Evolutionary conservation across 64 coral and sea anemone genomes (phyloP).

Genomic region (Astreopora myriophthalma): DNA sequence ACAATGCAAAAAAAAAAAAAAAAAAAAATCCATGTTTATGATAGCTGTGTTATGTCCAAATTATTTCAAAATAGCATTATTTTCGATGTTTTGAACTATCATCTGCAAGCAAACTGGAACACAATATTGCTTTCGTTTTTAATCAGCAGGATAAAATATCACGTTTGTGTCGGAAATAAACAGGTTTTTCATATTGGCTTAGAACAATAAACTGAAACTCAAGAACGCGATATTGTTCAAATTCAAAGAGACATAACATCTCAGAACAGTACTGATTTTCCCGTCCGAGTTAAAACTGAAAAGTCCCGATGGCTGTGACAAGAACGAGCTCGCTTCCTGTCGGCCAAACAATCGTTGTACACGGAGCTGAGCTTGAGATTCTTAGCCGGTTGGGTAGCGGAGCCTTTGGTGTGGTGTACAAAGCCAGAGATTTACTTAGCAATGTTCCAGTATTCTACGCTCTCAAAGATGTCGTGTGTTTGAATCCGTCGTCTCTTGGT

Average conservation of each 20-base stretch:
- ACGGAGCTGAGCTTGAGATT: slow-evolving; percentile 16
- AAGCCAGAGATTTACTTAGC: slow-evolving; percentile 17
- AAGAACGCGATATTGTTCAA: neutral
- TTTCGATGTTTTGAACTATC: neutral
- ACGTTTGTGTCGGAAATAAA: slow-evolving; percentile 18
- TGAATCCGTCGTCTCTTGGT: slow-evolving; percentile 9
- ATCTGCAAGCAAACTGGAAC: neutral
- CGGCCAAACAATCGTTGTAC: slow-evolving; percentile 6
- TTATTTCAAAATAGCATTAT: neutral
- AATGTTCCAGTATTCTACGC: slow-evolving; percentile 28
- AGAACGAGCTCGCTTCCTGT: neutral
- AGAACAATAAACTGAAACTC: neutral
- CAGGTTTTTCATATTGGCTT: slow-evolving; percentile 10
- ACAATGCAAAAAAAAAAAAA: too few species aligned
- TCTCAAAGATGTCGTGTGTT: slow-evolving; percentile 61
- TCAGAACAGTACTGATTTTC: neutral
- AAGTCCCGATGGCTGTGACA: neutral
- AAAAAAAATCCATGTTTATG: too few species aligned
- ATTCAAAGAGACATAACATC: neutral
- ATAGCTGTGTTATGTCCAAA: too few species aligned
- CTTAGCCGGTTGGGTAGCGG: slow-evolving; percentile 17
- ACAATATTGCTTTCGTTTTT: slow-evolving; percentile 2
- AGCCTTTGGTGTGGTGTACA: slow-evolving; percentile 50
- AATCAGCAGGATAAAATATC: slow-evolving; percentile 19
- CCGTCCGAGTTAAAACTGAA: neutral